Evolutionary conservation across 2,797 vertebrate genomes (phyloP), one percentile per base, ranked within the genome.

Genomic region (Rhinatrema bivittatum): DNA sequence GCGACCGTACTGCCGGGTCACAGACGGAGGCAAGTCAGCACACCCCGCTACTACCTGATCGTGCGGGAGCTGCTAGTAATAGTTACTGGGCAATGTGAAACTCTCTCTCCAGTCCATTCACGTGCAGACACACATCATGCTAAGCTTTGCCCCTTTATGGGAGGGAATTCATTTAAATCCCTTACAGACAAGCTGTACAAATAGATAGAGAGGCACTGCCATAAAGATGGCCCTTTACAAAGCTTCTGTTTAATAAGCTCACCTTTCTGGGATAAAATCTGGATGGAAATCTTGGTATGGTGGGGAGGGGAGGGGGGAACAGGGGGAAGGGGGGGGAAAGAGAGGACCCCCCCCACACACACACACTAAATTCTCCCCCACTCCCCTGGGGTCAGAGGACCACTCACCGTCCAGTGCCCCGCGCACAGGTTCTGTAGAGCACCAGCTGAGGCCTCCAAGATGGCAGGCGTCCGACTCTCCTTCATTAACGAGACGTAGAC

Each of bases 371-470:
- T 36, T 9, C 3, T 6, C n/a, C n/a, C n/a, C n/a, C n/a, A n/a
- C n/a, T n/a, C n/a, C n/a, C n/a, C n/a, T n/a, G n/a, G n/a, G n/a
- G n/a, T n/a, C n/a, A n/a, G n/a, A n/a, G n/a, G n/a, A n/a, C 26
- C 14, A 53, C 81, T 91, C 73, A 98, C 95, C 10, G 71, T 94
- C 94, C 95, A 98, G 32, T 84, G 87, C 35, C 94, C 94, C 2
- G 94, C 94, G 5, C 92, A 96, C 41, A 98, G 75, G 61, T 98
- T 98, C 78, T 98, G 94, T 32, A 98, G 76, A 3, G 95, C 94
- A 67, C 95, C 93, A 1, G 94, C 93, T 0, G 93, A 89, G 10
- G 94, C 95, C 65, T 98, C 95, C 21, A 97, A 67, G 57, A 97
- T 92, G 1, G 87, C 83, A 3, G 88, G 82, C 34, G 93, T 94